Evolutionary conservation across 1,140 invertebrate species (phyloP).

Genomic region (Spodoptera litura): DNA sequence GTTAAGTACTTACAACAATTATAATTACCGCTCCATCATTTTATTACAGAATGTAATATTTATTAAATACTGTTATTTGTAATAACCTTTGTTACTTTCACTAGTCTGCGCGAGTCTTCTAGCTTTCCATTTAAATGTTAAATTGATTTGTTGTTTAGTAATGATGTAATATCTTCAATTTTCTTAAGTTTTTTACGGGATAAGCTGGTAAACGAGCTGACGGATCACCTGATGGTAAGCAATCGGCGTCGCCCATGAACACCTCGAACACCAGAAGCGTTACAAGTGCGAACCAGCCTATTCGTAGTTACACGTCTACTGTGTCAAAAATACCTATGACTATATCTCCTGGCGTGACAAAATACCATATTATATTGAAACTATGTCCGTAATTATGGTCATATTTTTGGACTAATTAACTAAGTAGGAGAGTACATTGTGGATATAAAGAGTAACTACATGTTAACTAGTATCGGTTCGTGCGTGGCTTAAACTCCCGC

Average conservation of each 20-base stretch:
- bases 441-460: background rate
- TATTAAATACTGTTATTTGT: constrained; percentile 28
- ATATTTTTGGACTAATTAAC: constrained; percentile 31
- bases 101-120: too few species aligned
- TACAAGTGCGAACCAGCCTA: too few species aligned
- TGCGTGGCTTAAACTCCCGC: background rate
- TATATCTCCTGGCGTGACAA: constrained; percentile 11
- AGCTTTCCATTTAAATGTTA: too few species aligned
- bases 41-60: constrained; percentile 18
- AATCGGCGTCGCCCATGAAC: too few species aligned
- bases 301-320: too few species aligned
- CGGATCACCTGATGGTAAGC: too few species aligned
- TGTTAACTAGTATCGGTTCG: background rate
- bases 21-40: constrained; percentile 13
- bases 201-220: too few species aligned
- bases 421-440: constrained; percentile 21
- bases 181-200: too few species aligned
- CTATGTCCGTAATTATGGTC: background rate
- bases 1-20: background rate
- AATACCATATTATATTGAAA: constrained; percentile 4
- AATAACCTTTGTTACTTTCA: background rate
- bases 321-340: too few species aligned
- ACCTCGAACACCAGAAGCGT: too few species aligned
- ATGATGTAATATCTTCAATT: too few species aligned
- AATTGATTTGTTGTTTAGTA: too few species aligned